Evolutionary conservation across 2,113 vertebrate genomes (phyloP).

Genomic region (Spheniscus mendiculus): DNA sequence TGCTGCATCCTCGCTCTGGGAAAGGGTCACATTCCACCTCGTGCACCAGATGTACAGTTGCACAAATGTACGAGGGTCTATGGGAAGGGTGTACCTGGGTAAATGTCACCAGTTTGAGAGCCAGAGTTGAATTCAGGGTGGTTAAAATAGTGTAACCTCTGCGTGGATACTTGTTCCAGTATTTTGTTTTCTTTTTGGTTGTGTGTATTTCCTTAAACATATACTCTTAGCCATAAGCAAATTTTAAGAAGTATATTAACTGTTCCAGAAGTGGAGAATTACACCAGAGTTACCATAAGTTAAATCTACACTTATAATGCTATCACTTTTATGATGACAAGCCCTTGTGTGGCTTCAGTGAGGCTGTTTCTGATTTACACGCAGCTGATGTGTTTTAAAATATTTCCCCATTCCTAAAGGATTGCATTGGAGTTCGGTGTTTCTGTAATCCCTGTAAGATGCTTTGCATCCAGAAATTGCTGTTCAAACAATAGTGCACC

Average conservation of each 20-base stretch:
- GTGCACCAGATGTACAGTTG: not conserved
- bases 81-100: not conserved
- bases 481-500: not conserved
- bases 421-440: not conserved
- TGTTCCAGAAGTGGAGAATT: not conserved
- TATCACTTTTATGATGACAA: not conserved
- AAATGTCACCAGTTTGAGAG: not conserved
- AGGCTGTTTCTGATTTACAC: not conserved
- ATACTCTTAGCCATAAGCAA: not conserved
- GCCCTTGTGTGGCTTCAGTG: not conserved
- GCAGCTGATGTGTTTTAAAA: not conserved
- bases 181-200: not conserved
- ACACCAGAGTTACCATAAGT: not conserved
- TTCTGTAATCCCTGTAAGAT: not conserved
- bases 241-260: not conserved
- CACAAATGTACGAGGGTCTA: not conserved
- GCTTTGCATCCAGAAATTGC: not conserved
- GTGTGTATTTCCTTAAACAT: not conserved
- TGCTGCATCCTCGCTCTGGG: rapidly evolving
- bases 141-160: not conserved
- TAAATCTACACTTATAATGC: not conserved
- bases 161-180: not conserved
- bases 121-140: not conserved
- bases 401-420: not conserved
- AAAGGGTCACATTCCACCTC: not conserved